phyloP scores from a whole-genome alignment of 2,113 vertebrate species.

The Scalopus aquaticus region DNA sequence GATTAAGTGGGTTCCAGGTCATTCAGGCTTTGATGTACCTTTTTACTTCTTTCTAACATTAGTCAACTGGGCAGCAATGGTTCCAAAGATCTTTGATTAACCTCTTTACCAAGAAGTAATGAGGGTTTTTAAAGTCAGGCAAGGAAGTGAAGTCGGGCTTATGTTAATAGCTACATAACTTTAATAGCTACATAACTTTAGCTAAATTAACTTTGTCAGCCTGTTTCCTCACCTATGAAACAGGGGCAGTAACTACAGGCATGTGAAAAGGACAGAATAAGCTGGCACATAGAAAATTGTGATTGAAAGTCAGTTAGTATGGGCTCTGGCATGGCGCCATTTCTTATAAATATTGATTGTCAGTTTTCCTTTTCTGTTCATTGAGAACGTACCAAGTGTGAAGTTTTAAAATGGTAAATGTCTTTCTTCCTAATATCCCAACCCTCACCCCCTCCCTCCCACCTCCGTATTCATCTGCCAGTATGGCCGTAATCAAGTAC shows the following conservation, averaged over 20 bases:
- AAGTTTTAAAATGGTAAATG: background rate
- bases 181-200: background rate
- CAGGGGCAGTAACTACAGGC: background rate
- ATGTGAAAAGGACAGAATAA: background rate
- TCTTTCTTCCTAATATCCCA: background rate
- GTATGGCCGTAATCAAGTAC: background rate
- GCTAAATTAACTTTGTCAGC: background rate
- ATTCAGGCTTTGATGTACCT: background rate
- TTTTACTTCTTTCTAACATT: background rate
- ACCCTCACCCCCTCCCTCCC: background rate
- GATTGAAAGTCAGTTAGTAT: background rate
- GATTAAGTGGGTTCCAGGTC: background rate
- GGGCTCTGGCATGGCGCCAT: background rate
- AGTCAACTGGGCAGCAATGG: background rate
- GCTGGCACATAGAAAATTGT: background rate
- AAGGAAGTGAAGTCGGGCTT: background rate
- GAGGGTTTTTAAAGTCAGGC: background rate
- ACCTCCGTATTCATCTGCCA: background rate
- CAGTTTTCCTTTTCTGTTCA: background rate
- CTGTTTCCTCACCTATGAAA: constrained; percentile 13
- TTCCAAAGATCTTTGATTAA: background rate
- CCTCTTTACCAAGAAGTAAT: background rate
- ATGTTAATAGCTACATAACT: background rate
- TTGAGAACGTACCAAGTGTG: background rate
- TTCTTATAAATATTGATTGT: background rate